phyloP scores from a whole-genome alignment of 2,888 invertebrate species.

The Pachycephus smyrnensis region DNA sequence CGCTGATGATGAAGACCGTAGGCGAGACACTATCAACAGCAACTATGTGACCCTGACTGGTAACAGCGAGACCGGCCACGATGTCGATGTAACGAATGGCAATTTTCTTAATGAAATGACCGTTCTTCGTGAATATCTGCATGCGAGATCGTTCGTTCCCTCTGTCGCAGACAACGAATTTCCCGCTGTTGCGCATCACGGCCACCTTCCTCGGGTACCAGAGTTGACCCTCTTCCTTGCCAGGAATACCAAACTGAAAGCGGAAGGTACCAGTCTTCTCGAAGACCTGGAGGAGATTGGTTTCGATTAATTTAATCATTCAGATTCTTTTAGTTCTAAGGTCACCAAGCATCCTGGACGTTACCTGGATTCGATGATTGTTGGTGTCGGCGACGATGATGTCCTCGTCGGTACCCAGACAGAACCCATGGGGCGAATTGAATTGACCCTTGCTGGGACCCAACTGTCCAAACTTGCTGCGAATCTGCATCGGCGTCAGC shows the following conservation, averaged over 20 bases:
- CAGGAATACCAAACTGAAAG: slow-evolving; percentile 94
- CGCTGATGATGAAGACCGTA: slow-evolving; percentile 93
- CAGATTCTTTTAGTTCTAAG: not conserved
- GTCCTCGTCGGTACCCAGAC: slow-evolving; percentile 93
- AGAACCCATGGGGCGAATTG: slow-evolving; percentile 97
- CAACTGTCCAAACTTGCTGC: slow-evolving; percentile 93
- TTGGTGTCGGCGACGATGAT: slow-evolving; percentile 97
- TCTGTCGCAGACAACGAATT: slow-evolving; percentile 97
- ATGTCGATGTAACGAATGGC: slow-evolving; percentile 90
- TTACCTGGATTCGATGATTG: slow-evolving; percentile 92
- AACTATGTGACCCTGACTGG: slow-evolving; percentile 91
- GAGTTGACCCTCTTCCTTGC: slow-evolving; percentile 95
- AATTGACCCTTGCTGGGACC: slow-evolving; percentile 95
- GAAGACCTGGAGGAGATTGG: slow-evolving; percentile 76
- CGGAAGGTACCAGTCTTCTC: slow-evolving; percentile 94
- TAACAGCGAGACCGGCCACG: slow-evolving; percentile 94
- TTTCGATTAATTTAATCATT: slow-evolving; percentile 1
- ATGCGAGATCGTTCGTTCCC: slow-evolving; percentile 96
- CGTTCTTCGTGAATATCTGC: slow-evolving; percentile 97
- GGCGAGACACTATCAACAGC: slow-evolving; percentile 98
- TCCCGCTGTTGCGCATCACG: slow-evolving; percentile 86
- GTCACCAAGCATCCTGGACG: not conserved
- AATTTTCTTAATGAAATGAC: slow-evolving; percentile 95
- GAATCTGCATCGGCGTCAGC: slow-evolving; percentile 87
- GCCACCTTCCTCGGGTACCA: slow-evolving; percentile 98